Base-by-base conservation (phyloP, 2,797 vertebrate genomes). In the Serranus cabrilla region DNA sequence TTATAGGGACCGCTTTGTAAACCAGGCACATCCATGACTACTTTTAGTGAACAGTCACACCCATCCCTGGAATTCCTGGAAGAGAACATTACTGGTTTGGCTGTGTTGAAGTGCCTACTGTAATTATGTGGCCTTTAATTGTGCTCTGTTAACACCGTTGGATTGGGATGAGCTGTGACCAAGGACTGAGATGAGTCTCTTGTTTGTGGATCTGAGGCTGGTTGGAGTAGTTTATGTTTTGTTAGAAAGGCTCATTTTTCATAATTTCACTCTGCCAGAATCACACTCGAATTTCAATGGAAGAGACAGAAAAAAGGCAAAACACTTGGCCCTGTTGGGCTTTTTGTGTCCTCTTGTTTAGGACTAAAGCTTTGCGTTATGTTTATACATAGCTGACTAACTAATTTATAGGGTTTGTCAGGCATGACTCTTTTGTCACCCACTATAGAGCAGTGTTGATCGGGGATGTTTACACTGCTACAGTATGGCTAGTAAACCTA, bases 101-200 rank as follows among this genome's bases (percentile, higher is more conserved):
- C 87, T 90, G 75, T 83, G 86, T 90, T 77, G 74, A 86, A 86
- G 83, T 88, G 89, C 88, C 89, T 87, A 83, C 92, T 94, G 89
- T 93, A 93, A 94, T 93, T 92, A 93, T 89, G 89, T 91, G 90
- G 90, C 88, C 91, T 92, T 91, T 92, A 93, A 92, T 93, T 93
- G 92, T 82, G 89, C 82, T 91, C 84, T 72, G 85, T 89, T 92
- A 92, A 92, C 91, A 92, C 90, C 62, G 70, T 90, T 72, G 70
- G 82, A 87, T 90, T 72, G 82, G 83, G 88, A 90, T 91, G 89
- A 86, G 83, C 82, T 76, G 71, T 63, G 84, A 86, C 86, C 87
- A 62, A 65, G 60, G 68, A 71, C 81, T 57, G 51, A 55, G 75
- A 84, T 46, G 65, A 72, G 57, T 51, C 60, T 79, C 60, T 82